These are phyloP conservation scores for Podarcis raffonei DNA, from an alignment of 2,113 vertebrate genomes.

Conservation along the genomic window DNA sequence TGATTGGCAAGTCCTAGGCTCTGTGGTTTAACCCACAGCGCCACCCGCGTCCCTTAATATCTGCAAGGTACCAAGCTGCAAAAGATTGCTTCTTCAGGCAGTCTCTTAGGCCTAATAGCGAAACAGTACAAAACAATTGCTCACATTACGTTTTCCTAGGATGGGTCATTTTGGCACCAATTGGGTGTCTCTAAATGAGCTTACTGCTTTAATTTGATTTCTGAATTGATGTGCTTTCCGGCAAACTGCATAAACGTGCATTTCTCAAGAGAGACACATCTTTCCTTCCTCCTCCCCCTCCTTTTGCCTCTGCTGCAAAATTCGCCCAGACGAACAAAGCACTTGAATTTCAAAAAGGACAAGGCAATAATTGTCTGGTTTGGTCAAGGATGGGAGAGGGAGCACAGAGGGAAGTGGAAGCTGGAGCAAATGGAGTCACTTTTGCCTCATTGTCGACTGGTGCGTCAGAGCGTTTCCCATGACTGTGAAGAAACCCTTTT, in stretches of 20 bases:
- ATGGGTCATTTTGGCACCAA: not conserved
- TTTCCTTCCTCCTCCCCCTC: not conserved
- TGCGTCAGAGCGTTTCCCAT: too few relatives aligned
- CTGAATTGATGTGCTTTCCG: not conserved
- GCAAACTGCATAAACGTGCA: not conserved
- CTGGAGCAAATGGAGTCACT: slow-evolving; percentile 13
- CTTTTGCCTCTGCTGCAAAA: rapidly evolving
- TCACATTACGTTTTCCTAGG: not conserved
- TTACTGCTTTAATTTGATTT: not conserved
- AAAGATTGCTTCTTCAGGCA: not conserved
- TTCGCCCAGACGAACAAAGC: slow-evolving; percentile 20
- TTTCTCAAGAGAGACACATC: not conserved
- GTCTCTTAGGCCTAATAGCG: not conserved
- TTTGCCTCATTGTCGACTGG: not conserved
- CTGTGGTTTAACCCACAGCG: too few relatives aligned
- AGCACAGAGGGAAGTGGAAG: slow-evolving; percentile 25
- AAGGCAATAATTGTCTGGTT: slow-evolving; percentile 8
- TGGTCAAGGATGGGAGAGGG: not conserved
- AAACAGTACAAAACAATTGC: not conserved
- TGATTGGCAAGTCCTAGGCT: too few relatives aligned
- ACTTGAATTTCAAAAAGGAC: slow-evolving; percentile 4
- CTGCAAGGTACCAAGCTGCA: not conserved
- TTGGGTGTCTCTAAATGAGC: not conserved
- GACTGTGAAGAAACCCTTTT: not conserved
- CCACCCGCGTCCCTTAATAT: too few relatives aligned